Percentiles rank a stretch among this genome's conserved stretches.
phyloP scores from a whole-genome alignment of 2,113 vertebrate genomes.

The Diphyllodes magnificus region DNA sequence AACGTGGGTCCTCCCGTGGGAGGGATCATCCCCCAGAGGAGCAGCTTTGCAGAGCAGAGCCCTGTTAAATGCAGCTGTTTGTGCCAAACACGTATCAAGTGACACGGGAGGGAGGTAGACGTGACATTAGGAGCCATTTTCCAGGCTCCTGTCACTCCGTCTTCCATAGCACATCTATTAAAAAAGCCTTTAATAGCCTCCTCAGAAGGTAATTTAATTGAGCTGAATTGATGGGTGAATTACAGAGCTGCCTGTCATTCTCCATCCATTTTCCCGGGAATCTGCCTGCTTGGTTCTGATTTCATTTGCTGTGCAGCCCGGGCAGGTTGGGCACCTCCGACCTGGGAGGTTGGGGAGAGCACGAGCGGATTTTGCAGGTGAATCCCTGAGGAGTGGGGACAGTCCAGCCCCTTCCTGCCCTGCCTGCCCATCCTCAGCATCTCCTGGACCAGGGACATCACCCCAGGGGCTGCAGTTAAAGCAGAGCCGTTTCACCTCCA shows the following conservation, averaged over 20 bases:
- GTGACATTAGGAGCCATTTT: slow-evolving; percentile 15
- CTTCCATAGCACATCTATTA: slow-evolving; percentile 39
- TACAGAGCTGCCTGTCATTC: slow-evolving; percentile 34
- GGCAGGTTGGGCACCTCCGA: not conserved
- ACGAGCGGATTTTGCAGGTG: fast-evolving
- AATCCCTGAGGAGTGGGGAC: not conserved
- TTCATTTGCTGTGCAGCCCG: not conserved
- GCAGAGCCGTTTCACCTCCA: not conserved
- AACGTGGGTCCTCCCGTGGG: not conserved
- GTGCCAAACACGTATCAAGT: not conserved
- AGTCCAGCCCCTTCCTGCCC: not conserved
- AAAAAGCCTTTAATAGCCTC: slow-evolving; percentile 56
- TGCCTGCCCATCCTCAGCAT: fast-evolving
- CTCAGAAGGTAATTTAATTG: slow-evolving; percentile 62
- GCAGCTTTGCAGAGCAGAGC: not conserved
- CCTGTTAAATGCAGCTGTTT: not conserved
- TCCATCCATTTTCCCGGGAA: slow-evolving; percentile 10
- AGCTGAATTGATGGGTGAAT: slow-evolving; percentile 42
- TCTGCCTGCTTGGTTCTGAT: not conserved
- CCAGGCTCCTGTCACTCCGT: slow-evolving; percentile 18
- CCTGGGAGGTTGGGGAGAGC: not conserved
- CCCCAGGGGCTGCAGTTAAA: not conserved
- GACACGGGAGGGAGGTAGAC: not conserved
- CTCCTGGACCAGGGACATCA: not conserved
- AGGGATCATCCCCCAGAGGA: not conserved